Percentiles rank a stretch among this genome's conserved stretches.
phyloP scores from a whole-genome alignment of 2,797 vertebrate genomes.

The Allobates femoralis region DNA sequence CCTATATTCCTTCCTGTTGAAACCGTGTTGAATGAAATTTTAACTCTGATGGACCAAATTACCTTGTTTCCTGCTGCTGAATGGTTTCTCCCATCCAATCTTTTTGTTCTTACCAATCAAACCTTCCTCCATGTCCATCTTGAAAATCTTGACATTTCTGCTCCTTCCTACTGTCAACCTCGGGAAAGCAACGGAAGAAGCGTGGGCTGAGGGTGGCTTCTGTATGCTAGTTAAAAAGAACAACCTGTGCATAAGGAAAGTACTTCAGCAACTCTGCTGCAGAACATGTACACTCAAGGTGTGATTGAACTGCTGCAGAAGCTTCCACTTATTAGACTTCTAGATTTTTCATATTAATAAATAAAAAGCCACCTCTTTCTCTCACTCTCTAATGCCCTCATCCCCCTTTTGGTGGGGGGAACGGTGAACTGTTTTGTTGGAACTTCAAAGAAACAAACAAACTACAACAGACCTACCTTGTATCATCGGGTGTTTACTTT shows the following conservation, averaged over 20 bases:
- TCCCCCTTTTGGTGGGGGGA: constrained; percentile 80
- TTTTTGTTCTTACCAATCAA: constrained; percentile 87
- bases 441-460: constrained; percentile 83
- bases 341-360: constrained; percentile 77
- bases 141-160: constrained; percentile 72
- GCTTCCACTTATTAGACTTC: constrained; percentile 82
- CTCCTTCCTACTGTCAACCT: constrained; percentile 76
- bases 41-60: constrained; percentile 86
- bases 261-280: constrained; percentile 99
- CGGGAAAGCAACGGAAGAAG: constrained; percentile 98
- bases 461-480: constrained; percentile 99
- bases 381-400: constrained; percentile 69
- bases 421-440: constrained; percentile 86
- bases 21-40: constrained; percentile 78
- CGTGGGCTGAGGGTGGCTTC: constrained; percentile 99
- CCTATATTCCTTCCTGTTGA: constrained; percentile 76
- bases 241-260: constrained; percentile 98
- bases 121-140: constrained; percentile 75
- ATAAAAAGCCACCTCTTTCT: constrained; percentile 74
- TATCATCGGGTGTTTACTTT: constrained; percentile 87
- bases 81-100: constrained; percentile 84
- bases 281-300: constrained; percentile 98
- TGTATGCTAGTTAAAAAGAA: constrained; percentile 99
- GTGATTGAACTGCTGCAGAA: constrained; percentile 81
- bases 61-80: constrained; percentile 84